A percentile compares a stretch with the other conserved stretches of the same genome.
Conservation (phyloP, 2,888 invertebrate species). For the Myathropa florea region DNA sequence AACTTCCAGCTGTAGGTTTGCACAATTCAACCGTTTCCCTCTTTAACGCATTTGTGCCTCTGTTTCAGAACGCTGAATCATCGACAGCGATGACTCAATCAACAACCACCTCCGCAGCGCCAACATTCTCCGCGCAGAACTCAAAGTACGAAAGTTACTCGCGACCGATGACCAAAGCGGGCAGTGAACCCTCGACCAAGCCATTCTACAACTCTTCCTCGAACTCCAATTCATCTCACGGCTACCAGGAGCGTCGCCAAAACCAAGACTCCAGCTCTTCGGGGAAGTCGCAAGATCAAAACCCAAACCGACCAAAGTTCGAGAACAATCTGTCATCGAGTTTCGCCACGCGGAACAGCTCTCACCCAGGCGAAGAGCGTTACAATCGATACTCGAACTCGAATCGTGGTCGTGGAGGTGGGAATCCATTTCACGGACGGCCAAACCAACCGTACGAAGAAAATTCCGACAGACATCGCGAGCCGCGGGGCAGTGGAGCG, state of each 20-base stretch:
- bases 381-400: conserved; percentile 50
- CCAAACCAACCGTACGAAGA: conserved; percentile 60
- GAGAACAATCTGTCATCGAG: conserved; percentile 80
- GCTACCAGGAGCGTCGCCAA: conserved; percentile 60
- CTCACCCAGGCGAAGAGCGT: conserved; percentile 52
- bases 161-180: conserved; percentile 59
- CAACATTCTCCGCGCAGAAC: conserved; percentile 36
- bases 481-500: conserved; percentile 23
- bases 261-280: conserved; percentile 45
- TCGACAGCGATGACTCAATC: conserved; percentile 17
- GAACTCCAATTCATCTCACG: conserved; percentile 36
- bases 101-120: conserved; percentile 37
- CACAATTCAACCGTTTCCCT: not conserved
- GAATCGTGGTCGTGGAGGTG: conserved; percentile 55
- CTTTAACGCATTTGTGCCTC: not conserved
- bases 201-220: conserved; percentile 44
- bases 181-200: conserved; percentile 58
- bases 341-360: conserved; percentile 75
- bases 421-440: conserved; percentile 42
- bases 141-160: conserved; percentile 45
- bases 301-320: conserved; percentile 75
- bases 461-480: conserved; percentile 38
- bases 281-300: conserved; percentile 54
- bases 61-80: conserved; percentile 49
- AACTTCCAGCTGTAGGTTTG: conserved; percentile 81